Conservation (phyloP, 1,140 invertebrate genomes). For the Zaprionus davidi region DNA sequence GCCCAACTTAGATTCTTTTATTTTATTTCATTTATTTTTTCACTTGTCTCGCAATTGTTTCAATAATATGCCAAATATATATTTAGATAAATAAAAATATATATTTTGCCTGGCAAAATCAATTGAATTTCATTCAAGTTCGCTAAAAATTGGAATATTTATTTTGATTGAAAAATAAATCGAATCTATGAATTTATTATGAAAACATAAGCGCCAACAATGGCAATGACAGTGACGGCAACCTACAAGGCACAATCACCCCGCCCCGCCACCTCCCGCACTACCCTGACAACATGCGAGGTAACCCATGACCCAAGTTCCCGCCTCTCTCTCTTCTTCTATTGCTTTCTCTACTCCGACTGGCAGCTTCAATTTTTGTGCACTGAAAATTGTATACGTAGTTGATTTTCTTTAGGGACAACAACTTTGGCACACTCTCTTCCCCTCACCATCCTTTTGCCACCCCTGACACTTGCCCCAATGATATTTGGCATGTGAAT, state of each 20-base stretch:
- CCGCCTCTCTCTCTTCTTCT: background rate
- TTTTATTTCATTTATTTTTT: background rate
- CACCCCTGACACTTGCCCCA: slow-evolving; percentile 32
- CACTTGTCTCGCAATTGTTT: background rate
- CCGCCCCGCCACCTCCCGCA: too few relatives aligned
- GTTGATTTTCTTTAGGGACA: slow-evolving; percentile 37
- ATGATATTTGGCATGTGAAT: slow-evolving; percentile 55
- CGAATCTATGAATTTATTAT: slow-evolving; percentile 84
- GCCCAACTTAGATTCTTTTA: too few relatives aligned
- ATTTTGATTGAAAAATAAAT: slow-evolving; percentile 84
- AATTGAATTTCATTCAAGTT: slow-evolving; percentile 52
- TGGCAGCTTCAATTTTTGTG: slow-evolving; percentile 46
- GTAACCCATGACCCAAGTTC: background rate
- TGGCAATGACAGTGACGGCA: slow-evolving; percentile 50
- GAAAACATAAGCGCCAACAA: slow-evolving; percentile 76
- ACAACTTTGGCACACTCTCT: slow-evolving; percentile 16
- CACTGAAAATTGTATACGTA: slow-evolving; percentile 55
- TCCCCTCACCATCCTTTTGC: background rate
- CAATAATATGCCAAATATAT: slow-evolving; percentile 4
- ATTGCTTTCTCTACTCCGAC: background rate
- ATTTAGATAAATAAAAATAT: slow-evolving; percentile 2
- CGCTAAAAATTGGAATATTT: slow-evolving; percentile 59
- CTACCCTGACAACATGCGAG: background rate
- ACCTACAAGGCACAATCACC: slow-evolving; percentile 11
- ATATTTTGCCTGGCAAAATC: slow-evolving; percentile 33